Base-by-base conservation (phyloP, 1,140 invertebrate genomes). In the Tetramorium alpestre region DNA sequence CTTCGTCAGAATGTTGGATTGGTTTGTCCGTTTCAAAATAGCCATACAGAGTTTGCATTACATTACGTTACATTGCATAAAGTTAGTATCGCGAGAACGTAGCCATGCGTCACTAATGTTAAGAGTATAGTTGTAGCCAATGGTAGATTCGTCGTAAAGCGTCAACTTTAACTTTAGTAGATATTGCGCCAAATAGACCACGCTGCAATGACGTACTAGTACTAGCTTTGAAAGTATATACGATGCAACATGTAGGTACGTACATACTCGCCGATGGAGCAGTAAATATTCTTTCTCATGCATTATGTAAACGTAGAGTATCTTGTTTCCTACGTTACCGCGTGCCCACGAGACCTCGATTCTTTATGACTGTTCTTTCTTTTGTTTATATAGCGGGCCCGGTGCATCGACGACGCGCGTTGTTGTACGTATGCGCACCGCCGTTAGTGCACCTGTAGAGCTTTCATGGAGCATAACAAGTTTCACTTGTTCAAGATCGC, bases 271-370 rank as follows among this genome's bases (percentile, higher is more conserved):
- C 87, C 82, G 65, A 78, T 72, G 60, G 44, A 70, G 76, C 38
- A 89, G 86, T 87, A 87, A 85, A 89, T 87, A 87, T 89, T 87
- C 88, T 75, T 85, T 60, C 87, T 89, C 86, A 89, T 89, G 80
- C 88, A 89, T 94, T 94, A 94, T 94, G 93, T 93, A 93, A 93
- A 88, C 88, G 90, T 69, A 81, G 89, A 91, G 91, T 93, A 91
- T 93, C 93, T 93, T 92, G 92, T 93, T 93, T 90, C 89, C 88
- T 89, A 73, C 78, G 73, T 76, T 89, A 76, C 56, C 65, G 38
- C 76, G 38, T 81, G 72, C 65, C 67, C 54, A 60, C 62, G 81
- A 89, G 70, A 69, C 80, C 77, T 82, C 88, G 87, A 93, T 94
- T 93, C 93, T 93, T 94, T 91, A 91, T 88, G 90, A 89, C 88